Conservation (phyloP, 92 coral and sea anemone species). For the Porites divaricata region DNA sequence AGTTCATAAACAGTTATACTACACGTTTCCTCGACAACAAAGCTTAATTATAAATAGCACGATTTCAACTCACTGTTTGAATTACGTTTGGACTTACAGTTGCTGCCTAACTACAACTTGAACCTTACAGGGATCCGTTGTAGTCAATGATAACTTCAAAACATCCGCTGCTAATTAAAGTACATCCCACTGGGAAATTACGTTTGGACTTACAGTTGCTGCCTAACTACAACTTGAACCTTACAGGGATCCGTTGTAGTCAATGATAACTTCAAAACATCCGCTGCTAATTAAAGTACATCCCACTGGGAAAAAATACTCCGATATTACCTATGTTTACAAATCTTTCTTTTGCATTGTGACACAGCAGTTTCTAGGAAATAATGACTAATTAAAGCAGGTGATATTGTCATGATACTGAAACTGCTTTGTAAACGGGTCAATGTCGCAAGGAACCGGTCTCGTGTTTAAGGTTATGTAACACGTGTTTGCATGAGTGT, state of each 20-base stretch:
- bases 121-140: background rate
- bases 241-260: background rate
- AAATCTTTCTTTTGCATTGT: background rate
- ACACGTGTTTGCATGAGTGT: too few relatives aligned
- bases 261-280: background rate
- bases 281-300: background rate
- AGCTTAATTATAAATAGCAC: background rate
- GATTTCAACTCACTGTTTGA: background rate
- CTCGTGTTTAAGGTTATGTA: too few relatives aligned
- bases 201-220: background rate
- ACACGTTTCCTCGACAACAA: background rate
- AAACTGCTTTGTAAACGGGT: too few relatives aligned
- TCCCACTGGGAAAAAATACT: background rate
- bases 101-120: background rate
- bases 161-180: background rate
- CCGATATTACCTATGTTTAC: background rate
- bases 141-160: background rate
- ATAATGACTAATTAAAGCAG: background rate
- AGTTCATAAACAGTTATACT: too few relatives aligned
- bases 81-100: background rate
- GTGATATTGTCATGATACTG: background rate
- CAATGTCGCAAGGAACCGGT: too few relatives aligned
- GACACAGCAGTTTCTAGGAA: conserved; percentile 12
- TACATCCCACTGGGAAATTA: background rate
- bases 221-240: background rate